A percentile compares a stretch with the other conserved stretches of the same genome.
phyloP scores from a whole-genome alignment of 2,113 vertebrate genomes.

The Carassius carassius region DNA sequence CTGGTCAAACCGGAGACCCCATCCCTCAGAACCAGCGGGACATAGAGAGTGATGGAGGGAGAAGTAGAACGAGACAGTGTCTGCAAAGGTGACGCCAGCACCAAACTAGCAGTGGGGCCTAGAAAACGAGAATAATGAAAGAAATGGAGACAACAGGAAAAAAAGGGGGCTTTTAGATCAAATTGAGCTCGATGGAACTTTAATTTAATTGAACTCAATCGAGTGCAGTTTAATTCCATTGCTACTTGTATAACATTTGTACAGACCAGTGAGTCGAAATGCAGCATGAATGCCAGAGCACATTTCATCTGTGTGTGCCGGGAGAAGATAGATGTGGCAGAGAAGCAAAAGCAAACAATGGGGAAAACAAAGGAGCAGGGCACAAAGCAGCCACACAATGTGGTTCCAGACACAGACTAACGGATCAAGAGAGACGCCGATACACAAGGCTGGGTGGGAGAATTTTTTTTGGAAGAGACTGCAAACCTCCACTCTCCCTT shows the following conservation, averaged over 20 bases:
- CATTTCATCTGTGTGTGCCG: slow-evolving; percentile 22
- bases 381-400: slow-evolving; percentile 65
- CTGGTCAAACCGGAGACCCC: slow-evolving; percentile 82
- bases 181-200: slow-evolving; percentile 58
- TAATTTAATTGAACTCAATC: slow-evolving; percentile 59
- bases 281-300: slow-evolving; percentile 40
- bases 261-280: slow-evolving; percentile 51
- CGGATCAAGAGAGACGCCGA: slow-evolving; percentile 31
- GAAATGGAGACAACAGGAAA: slow-evolving; percentile 27
- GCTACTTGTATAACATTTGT: slow-evolving; percentile 47
- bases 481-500: slow-evolving; percentile 82
- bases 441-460: slow-evolving; percentile 32
- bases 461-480: slow-evolving; percentile 48
- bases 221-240: slow-evolving; percentile 59
- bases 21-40: slow-evolving; percentile 84
- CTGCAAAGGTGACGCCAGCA: slow-evolving; percentile 73
- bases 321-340: slow-evolving; percentile 59
- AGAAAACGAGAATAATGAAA: slow-evolving; percentile 15
- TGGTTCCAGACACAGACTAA: slow-evolving; percentile 45
- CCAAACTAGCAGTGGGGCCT: slow-evolving; percentile 78
- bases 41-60: slow-evolving; percentile 74
- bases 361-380: slow-evolving; percentile 57
- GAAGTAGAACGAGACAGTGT: slow-evolving; percentile 64
- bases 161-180: slow-evolving; percentile 22
- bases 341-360: slow-evolving; percentile 64